Conservation (phyloP, 2,797 vertebrate genomes). For the Galaxias olidus region DNA sequence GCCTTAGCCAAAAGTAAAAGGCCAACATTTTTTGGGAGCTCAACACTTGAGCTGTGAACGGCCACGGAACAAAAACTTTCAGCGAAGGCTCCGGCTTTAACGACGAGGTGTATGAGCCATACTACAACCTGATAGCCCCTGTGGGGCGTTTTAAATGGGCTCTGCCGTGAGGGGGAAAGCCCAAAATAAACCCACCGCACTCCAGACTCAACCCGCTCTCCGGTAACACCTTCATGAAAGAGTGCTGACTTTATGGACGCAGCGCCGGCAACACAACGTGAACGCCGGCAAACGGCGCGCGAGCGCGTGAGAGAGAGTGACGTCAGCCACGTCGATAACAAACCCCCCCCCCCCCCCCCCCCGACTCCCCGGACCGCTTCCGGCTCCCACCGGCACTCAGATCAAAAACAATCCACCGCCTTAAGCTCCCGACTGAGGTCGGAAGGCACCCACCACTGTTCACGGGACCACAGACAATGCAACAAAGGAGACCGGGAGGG, state of each 20-base stretch:
- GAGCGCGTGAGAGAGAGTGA: not conserved
- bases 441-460: not conserved
- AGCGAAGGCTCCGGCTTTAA: slow-evolving; percentile 51
- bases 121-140: slow-evolving; percentile 52
- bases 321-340: not conserved
- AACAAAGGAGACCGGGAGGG: not conserved
- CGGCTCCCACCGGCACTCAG: not conserved
- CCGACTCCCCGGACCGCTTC: not conserved
- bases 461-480: slow-evolving; percentile 16
- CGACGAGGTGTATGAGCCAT: slow-evolving; percentile 50
- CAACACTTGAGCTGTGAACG: slow-evolving; percentile 76
- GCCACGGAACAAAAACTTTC: slow-evolving; percentile 64
- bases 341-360: not conserved
- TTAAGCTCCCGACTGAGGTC: not conserved
- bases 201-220: slow-evolving; percentile 47
- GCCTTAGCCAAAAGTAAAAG: slow-evolving; percentile 84
- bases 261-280: not conserved
- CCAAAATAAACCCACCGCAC: slow-evolving; percentile 53
- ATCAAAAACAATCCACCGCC: not conserved
- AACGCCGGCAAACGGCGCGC: too few relatives aligned
- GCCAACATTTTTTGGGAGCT: slow-evolving; percentile 82
- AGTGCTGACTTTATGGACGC: slow-evolving; percentile 36
- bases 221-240: slow-evolving; percentile 45
- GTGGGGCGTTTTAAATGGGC: slow-evolving; percentile 47
- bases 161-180: slow-evolving; percentile 55